Evolutionary conservation across 2,113 vertebrate species (phyloP), one percentile per base, ranked within the genome.

Genomic region (Gasterosteus nipponicus): DNA sequence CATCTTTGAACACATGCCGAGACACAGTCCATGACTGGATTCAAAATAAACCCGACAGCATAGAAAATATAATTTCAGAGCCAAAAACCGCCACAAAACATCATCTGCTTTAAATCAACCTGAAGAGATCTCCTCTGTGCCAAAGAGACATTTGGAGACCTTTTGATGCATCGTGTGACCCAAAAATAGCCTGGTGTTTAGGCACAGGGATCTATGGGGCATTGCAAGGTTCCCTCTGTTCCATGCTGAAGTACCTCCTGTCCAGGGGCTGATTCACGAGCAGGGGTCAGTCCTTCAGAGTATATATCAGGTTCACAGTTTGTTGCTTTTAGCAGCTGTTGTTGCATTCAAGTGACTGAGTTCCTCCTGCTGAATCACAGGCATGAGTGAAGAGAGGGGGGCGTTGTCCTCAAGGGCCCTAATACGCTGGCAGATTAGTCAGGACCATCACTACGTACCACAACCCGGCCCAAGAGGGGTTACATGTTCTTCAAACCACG

Each of bases 261-360:
- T 81, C 85, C 61, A 31, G 42, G 69, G 49, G 51, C 75, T 90
- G 89, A 90, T 92, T 91, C 86, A 85, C 75, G 81, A 63, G 78
- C 82, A 71, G 70, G 69, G 86, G 88, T 88, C 87, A 86, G 57
- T 80, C 54, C 75, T 84, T 60, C 66, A 67, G 44, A 80, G 86
- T 88, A 84, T 92, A 89, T 89, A 91, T 93, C 89, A 92, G 85
- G 79, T 91, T 91, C 88, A 84, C 78, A 59, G 84, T 90, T 91
- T 90, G 86, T 89, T 92, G 85, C 82, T 85, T 86, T 86, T 83
- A 93, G 84, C 91, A 93, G 92, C 89, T 94, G 89, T 85, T 92
- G 87, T 87, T 92, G 78, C 86, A 80, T 90, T 93, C 81, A 93
- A 83, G 81, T 71, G 71, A 63, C 73, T 70, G 69, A 82, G 80